Evolutionary conservation across 2,797 vertebrate species (phyloP).

Genomic region (Takifugu ocellatus): DNA sequence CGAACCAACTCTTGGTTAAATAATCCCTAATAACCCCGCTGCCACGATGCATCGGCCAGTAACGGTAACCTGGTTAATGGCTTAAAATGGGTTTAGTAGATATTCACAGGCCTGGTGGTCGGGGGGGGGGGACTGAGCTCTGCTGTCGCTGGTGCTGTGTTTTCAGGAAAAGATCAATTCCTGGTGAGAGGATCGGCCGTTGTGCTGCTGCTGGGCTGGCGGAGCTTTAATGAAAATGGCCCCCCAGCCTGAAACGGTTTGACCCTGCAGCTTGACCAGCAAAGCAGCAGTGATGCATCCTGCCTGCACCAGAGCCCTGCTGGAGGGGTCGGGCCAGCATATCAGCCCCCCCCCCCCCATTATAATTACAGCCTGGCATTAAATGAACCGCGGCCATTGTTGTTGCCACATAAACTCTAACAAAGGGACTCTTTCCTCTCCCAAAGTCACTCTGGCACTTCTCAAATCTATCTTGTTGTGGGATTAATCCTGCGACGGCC

Average conservation of each 20-base stretch:
- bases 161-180: slow-evolving; percentile 59
- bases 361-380: slow-evolving; percentile 6
- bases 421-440: neutral
- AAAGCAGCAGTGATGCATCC: slow-evolving; percentile 16
- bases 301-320: slow-evolving; percentile 22
- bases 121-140: neutral
- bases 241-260: slow-evolving; percentile 67
- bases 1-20: slow-evolving; percentile 19
- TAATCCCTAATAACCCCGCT: no score
- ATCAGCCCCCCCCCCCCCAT: slow-evolving; percentile 5
- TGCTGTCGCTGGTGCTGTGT: slow-evolving; percentile 34
- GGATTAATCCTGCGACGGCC: slow-evolving; percentile 35
- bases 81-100: slow-evolving; percentile 4
- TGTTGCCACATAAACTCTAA: slow-evolving; percentile 2
- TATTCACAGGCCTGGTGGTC: slow-evolving; percentile 18
- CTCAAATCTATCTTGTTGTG: slow-evolving; percentile 31
- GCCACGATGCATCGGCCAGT: slow-evolving; percentile 50
- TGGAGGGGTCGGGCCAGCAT: slow-evolving; percentile 27
- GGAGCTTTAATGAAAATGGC: slow-evolving; percentile 63
- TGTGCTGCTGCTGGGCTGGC: slow-evolving; percentile 62
- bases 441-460: slow-evolving; percentile 19
- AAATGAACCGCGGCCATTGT: slow-evolving; percentile 1
- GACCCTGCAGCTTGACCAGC: slow-evolving; percentile 55
- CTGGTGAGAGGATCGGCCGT: slow-evolving; percentile 52
- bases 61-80: slow-evolving; percentile 42